phyloP scores from a whole-genome alignment of 2,113 vertebrate genomes.

The Mastomys coucha region DNA sequence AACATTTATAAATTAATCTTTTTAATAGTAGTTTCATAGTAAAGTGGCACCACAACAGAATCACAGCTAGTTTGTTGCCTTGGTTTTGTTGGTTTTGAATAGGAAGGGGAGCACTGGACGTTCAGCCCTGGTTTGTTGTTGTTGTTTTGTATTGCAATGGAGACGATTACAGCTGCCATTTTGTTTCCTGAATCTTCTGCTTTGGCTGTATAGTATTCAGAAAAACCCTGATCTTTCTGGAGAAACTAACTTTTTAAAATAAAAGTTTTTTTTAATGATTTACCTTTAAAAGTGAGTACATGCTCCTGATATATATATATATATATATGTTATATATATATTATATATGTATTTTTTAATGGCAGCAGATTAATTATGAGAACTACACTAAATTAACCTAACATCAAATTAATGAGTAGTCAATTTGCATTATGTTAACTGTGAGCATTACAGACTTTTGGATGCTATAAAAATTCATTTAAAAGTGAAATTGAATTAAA shows the following conservation, averaged over 20 bases:
- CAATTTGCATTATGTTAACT: neutral
- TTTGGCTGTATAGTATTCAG: conserved; percentile 10
- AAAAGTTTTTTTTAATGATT: conserved; percentile 32
- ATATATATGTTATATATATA: too few species aligned
- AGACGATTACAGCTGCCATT: neutral
- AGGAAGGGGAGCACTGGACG: neutral
- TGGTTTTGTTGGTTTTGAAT: conserved; percentile 29
- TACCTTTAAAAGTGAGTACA: neutral
- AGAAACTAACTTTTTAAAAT: neutral
- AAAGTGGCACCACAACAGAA: neutral
- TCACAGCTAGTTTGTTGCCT: neutral
- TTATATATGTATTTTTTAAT: neutral
- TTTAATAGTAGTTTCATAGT: neutral
- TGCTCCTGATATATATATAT: conserved; percentile 17
- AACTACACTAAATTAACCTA: conserved; percentile 15
- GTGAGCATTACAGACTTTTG: neutral
- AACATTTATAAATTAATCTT: conserved; percentile 38
- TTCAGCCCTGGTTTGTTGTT: neutral
- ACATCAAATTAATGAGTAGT: neutral
- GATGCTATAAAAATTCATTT: neutral
- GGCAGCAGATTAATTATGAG: conserved; percentile 20
- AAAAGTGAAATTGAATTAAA: conserved; percentile 51
- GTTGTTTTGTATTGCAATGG: neutral
- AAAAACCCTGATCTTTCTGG: neutral
- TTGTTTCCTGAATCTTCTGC: conserved; percentile 16